Evolutionary conservation across 2,888 invertebrate genomes (phyloP), one percentile per base, ranked within the genome.

Genomic region (Lathronympha strigana): DNA sequence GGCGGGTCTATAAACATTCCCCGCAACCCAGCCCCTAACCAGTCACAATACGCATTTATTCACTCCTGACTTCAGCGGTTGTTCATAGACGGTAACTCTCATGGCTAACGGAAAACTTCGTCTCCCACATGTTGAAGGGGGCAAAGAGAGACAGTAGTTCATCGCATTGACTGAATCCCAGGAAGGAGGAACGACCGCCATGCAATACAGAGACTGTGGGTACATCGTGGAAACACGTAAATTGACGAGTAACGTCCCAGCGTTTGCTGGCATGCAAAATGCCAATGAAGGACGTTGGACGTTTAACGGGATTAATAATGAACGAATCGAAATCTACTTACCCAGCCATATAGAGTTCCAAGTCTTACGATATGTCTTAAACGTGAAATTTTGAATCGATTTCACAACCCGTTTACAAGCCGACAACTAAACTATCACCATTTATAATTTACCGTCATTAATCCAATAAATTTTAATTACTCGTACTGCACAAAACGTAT

Each of bases 141-240:
- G 45, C 17, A 21, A 23, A 17, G 45, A 47, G 23, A 21, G 6
- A 5, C 23, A 47, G 23, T 23, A 47, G n/a, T 47, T 47, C 23
- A 47, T 23, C n/a, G 21, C 23, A 15, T 23, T 54, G n/a, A 25
- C 54, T 15, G 15, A 23, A 25, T 36, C 23, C 11, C 38, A 54
- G 38, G 38, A 53, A 53, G 53, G 53, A 21, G 53, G 53, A 8
- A 21, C 36, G 0, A 38, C 5, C 11, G 60, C 60, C 15, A 61
- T 61, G 50, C 38, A 61, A 5, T 61, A 61, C 9, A 61, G 50
- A 28, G 60, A 61, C 17, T 62, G 54, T 11, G 55, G 55, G 19
- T 57, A 57, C 9, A 31, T 57, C 19, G 55, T 57, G n/a, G 43
- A 43, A 25, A 11, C 25, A 1, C 19, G 25, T 0, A 11, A 6